Base-by-base conservation (phyloP, 2,888 invertebrate species). In the Aelia acuminata region DNA sequence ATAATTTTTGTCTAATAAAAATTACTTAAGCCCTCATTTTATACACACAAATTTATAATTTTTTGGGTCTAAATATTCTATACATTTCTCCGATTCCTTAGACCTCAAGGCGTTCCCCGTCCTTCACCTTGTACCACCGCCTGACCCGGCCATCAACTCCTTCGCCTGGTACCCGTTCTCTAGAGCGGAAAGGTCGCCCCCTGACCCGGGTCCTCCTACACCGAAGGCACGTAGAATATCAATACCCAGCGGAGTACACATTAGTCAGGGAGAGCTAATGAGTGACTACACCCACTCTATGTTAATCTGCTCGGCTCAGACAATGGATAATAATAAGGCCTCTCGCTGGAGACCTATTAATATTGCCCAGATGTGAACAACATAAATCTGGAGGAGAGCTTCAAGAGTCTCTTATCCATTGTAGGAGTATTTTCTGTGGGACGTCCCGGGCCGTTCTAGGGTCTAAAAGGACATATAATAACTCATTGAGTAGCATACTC, bases 201-300 rank as follows among this genome's bases (percentile, higher is more conserved):
- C 8, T 57, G 57, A 57, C 57, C 57, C 57, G 4, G 0, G 57
- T 57, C 57, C 57, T 57, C 57, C 57, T 57, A 57, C 57, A 57
- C 57, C 57, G 13, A 26, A 26, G 57, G 57, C 57, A 57, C 57
- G 57, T 57, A 57, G 57, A 57, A 57, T 57, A 26, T 57, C 57
- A 57, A 57, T 57, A 57, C 26, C 26, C 13, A n/a, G 15, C 11
- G 26, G 26, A n/a, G 26, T 1, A 57, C 26, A 57, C 57, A 57
- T 57, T 57, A 57, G 13, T 31, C 57, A 26, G 13, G n/a, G 3
- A n/a, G 3, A 26, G 26, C 57, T 57, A 57, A 57, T 57, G 57
- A 57, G 57, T 26, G 57, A 57, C 26, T 57, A 57, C 57, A 57
- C 57, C 57, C 57, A 57, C 57, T 15, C 26, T 57, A 26, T 57